Evolutionary conservation across 1,140 invertebrate genomes (phyloP), one percentile per base, ranked within the genome.

Genomic region (Diploscapter pachys): DNA sequence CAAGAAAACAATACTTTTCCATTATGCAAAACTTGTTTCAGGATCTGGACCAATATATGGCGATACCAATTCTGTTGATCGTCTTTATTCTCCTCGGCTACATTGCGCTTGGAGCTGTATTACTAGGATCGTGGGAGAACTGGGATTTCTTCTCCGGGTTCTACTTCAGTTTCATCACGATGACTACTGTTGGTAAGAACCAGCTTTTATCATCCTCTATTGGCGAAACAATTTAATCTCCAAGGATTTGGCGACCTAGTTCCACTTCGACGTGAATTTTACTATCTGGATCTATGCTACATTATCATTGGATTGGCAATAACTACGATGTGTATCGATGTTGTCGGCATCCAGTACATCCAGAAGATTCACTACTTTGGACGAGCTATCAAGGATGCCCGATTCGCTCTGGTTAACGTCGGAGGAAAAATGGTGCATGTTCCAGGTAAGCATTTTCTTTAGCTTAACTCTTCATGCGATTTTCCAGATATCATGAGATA

Each of bases 331-430:
- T 85, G 84, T 68, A 85, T 85, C 68, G 83, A 85, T 67, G 68
- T 85, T 48, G 84, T 85, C n/a, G 83, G 83, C 11, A 80, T 86
- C 65, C 84, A 85, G 72, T 85, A 85, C 75, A 85, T 85, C 54
- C 70, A 81, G 63, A 85, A 85, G 71, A 85, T 85, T 64, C 83
- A 85, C 71, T 86, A 86, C 73, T 85, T 85, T 71, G 84, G 84
- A 4, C 80, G 83, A 62, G 83, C 83, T 4, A 86, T 85, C 63
- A 82, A 79, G 69, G 81, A 82, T 63, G 83, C 83, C 55, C 72
- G 84, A 55, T 85, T 80, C 65, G 83, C 83, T n/a, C 72, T 85
- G 5, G 83, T 85, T 4, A 85, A 85, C 70, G 83, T 85, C 3
- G 84, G 83, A 4, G 83, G 83, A n/a, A 81, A 78, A 56, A 85